Evolutionary conservation across 2,888 invertebrate species (phyloP).

Genomic region (Drosophila longiperda): DNA sequence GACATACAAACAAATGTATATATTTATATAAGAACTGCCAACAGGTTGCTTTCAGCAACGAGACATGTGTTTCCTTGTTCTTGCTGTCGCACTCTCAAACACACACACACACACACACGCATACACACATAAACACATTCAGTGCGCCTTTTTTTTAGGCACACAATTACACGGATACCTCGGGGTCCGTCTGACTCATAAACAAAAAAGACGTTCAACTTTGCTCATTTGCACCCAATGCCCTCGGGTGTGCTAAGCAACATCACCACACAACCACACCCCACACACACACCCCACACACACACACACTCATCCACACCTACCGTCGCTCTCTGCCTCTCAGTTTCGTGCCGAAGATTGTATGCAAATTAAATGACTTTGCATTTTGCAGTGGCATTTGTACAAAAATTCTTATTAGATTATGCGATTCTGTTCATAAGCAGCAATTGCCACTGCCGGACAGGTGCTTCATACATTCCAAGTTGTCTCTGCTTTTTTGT

Average conservation of each 20-base stretch:
- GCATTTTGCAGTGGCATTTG: constrained; percentile 43
- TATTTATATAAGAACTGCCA: constrained; percentile 48
- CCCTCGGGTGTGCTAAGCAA: constrained; percentile 47
- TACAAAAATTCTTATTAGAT: constrained; percentile 38
- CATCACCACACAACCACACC: neutral
- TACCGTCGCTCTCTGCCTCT: neutral
- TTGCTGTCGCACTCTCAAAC: constrained; percentile 6
- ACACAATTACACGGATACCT: constrained; percentile 24
- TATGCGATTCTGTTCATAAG: constrained; percentile 12
- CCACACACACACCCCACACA: neutral
- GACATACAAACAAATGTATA: constrained; percentile 22
- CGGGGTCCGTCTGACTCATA: constrained; percentile 50
- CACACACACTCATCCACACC: neutral
- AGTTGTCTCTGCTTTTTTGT: neutral
- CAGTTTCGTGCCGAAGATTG: constrained; percentile 37
- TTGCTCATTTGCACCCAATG: constrained; percentile 72
- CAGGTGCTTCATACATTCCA: neutral
- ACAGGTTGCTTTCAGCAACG: constrained; percentile 67
- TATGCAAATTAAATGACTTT: constrained; percentile 65
- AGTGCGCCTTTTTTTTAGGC: constrained; percentile 6
- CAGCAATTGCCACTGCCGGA: constrained; percentile 12
- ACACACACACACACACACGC: constrained; percentile 14
- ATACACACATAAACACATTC: constrained; percentile 8
- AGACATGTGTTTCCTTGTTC: constrained; percentile 55
- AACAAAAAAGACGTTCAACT: constrained; percentile 58